A percentile compares a stretch with the other conserved stretches of the same genome.
Conservation (phyloP, 64 coral and sea anemone genomes). For the Montipora foliosa region DNA sequence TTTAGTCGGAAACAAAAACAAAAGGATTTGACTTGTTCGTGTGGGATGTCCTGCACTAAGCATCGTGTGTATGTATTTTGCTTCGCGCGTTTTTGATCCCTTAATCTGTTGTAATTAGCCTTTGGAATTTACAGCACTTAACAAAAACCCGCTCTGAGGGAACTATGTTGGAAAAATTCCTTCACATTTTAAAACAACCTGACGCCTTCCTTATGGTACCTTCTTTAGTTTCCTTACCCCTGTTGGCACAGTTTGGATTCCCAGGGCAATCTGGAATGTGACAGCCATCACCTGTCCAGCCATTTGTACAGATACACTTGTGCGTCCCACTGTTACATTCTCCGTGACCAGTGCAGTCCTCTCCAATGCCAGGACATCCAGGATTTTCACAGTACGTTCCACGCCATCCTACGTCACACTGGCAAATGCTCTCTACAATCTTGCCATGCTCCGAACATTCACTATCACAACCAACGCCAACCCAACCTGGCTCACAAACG, state of each 20-base stretch:
- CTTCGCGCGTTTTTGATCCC: too few species aligned
- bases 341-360: slow-evolving; percentile 87
- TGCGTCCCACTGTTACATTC: slow-evolving; percentile 94
- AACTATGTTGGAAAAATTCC: neutral
- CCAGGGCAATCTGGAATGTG: slow-evolving; percentile 92
- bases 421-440: slow-evolving; percentile 63
- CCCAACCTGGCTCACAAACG: slow-evolving; percentile 87
- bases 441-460: slow-evolving; percentile 96
- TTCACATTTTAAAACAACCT: too few species aligned
- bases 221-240: slow-evolving; percentile 59
- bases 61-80: too few species aligned
- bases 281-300: slow-evolving; percentile 97
- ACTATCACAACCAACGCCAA: slow-evolving; percentile 91
- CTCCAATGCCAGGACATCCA: slow-evolving; percentile 84
- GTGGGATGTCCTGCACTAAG: too few species aligned
- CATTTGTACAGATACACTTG: slow-evolving; percentile 82
- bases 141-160: too few species aligned
- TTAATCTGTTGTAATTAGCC: too few species aligned
- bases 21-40: too few species aligned
- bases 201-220: neutral
- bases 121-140: too few species aligned
- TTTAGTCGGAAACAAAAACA: too few species aligned
- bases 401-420: slow-evolving; percentile 89
- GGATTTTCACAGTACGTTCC: slow-evolving; percentile 92
- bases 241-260: slow-evolving; percentile 88